Evolutionary conservation across 1,140 invertebrate species (phyloP).

Genomic region (Drosophila obscura): DNA sequence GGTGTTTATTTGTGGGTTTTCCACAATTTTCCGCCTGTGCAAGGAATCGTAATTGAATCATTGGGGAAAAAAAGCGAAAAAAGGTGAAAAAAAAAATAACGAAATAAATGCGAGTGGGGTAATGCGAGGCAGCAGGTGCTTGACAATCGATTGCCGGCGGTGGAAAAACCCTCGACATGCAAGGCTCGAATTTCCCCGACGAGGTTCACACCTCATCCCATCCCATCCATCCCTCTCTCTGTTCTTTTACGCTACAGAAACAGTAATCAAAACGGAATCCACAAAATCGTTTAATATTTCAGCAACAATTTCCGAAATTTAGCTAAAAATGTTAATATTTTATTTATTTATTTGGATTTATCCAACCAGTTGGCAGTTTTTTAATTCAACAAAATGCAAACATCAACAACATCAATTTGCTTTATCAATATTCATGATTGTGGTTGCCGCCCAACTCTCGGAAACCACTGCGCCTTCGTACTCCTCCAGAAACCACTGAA

Average conservation of each 20-base stretch:
- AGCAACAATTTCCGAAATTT: too few relatives aligned
- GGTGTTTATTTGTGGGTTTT: constrained; percentile 43
- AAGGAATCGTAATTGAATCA: constrained; percentile 71
- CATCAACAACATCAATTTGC: constrained; percentile 63
- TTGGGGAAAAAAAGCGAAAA: constrained; percentile 63
- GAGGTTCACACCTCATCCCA: constrained; percentile 45
- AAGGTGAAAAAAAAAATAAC: not conserved
- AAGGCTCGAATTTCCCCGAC: constrained; percentile 38
- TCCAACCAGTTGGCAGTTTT: constrained; percentile 26
- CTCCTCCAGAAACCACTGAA: not conserved
- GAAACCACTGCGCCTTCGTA: too few relatives aligned
- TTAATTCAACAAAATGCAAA: constrained; percentile 55
- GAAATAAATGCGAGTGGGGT: not conserved
- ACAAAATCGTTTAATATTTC: too few relatives aligned
- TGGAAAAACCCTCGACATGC: constrained; percentile 45
- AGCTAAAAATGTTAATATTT: not conserved
- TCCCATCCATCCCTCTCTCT: not conserved
- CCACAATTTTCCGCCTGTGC: constrained; percentile 29
- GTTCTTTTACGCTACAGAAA: too few relatives aligned
- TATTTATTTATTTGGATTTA: constrained; percentile 25
- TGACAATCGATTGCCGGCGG: constrained; percentile 29
- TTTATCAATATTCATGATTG: constrained; percentile 76
- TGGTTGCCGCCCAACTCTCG: not conserved
- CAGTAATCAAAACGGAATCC: too few relatives aligned
- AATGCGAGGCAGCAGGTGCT: constrained; percentile 28